These are phyloP conservation scores for Stenichneumon culpator DNA, from an alignment of 2,888 invertebrate genomes.

Conservation along the genomic window DNA sequence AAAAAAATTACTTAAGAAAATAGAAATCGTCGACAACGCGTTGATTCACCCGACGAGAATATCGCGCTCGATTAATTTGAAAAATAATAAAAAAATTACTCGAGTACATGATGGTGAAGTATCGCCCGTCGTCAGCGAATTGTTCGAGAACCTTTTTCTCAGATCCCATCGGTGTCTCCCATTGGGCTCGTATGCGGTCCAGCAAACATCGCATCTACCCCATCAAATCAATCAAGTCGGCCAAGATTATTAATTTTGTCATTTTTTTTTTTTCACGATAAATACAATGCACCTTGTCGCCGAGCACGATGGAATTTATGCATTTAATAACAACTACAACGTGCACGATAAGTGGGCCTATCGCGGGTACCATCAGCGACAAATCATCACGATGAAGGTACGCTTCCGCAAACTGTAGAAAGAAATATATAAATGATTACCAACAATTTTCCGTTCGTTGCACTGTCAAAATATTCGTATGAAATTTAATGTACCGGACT, in stretches of 20 bases:
- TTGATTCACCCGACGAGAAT: too few species aligned
- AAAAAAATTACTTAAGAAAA: background rate
- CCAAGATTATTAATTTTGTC: background rate
- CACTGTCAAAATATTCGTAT: too few species aligned
- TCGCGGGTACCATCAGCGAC: background rate
- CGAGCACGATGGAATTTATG: background rate
- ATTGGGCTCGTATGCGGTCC: background rate
- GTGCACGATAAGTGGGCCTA: background rate
- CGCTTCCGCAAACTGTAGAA: background rate
- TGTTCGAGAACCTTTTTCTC: background rate
- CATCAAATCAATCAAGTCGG: background rate
- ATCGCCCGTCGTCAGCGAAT: background rate
- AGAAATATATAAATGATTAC: background rate
- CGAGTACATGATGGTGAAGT: background rate
- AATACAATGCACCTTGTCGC: background rate
- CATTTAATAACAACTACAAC: background rate
- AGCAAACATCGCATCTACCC: background rate
- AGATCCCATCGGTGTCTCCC: background rate
- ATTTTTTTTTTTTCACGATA: too few species aligned
- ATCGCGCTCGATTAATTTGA: background rate
- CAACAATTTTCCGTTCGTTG: too few species aligned
- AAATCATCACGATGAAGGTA: background rate
- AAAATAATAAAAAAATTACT: background rate
- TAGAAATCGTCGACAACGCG: background rate
- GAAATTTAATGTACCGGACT: too few species aligned